A percentile compares a stretch with the other conserved stretches of the same genome.
Evolutionary conservation across 2,113 vertebrate genomes (phyloP).

Genomic region (Pithys albifrons): DNA sequence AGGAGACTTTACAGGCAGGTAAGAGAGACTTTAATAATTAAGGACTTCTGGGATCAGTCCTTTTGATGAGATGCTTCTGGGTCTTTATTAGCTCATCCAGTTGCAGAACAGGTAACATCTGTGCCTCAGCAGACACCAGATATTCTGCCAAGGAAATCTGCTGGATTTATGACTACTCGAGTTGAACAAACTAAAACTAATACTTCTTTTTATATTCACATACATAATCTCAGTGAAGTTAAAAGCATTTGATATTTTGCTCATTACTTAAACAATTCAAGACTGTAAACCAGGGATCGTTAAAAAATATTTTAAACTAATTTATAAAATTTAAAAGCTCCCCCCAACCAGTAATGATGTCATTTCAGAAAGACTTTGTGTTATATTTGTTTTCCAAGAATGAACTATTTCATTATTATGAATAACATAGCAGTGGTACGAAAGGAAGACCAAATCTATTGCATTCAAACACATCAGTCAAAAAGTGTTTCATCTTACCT

Average conservation of each 20-base stretch:
- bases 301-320: background rate
- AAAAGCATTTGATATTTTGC: background rate
- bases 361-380: background rate
- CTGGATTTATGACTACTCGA: background rate
- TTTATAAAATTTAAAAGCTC: background rate
- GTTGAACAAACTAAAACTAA: background rate
- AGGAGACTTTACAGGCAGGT: background rate
- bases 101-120: background rate
- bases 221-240: background rate
- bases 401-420: slow-evolving; percentile 4
- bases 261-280: background rate
- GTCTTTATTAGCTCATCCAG: background rate
- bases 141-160: background rate
- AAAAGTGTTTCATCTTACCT: background rate
- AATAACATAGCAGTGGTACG: background rate
- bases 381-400: slow-evolving; percentile 14
- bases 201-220: background rate
- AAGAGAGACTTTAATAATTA: background rate
- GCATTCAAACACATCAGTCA: background rate
- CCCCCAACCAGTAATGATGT: background rate
- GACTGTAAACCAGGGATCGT: background rate
- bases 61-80: background rate
- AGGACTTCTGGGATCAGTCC: background rate
- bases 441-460: background rate
- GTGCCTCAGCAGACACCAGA: background rate